phyloP scores from a whole-genome alignment of 2,113 vertebrate species.

The Apaloderma vittatum region DNA sequence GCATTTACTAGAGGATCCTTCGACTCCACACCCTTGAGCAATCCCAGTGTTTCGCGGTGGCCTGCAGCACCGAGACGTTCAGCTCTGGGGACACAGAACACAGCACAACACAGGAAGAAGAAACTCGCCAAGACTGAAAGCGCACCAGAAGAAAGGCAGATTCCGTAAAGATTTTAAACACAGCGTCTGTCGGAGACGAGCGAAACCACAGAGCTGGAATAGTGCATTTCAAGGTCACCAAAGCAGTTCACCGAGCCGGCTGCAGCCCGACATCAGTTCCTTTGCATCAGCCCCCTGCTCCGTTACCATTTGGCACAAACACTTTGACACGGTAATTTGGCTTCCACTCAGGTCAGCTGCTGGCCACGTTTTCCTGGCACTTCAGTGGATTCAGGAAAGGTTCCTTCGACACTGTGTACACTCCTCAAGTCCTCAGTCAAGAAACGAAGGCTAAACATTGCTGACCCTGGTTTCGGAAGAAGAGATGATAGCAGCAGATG shows the following conservation, averaged over 20 bases:
- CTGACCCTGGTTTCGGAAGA: slow-evolving; percentile 76
- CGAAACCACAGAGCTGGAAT: neutral
- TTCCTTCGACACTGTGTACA: neutral
- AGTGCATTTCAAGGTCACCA: neutral
- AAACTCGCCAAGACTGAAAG: neutral
- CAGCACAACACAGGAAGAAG: neutral
- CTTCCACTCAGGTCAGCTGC: neutral
- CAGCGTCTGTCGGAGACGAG: neutral
- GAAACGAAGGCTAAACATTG: slow-evolving; percentile 66
- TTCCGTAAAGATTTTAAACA: neutral
- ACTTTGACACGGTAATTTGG: neutral
- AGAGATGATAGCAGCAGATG: slow-evolving; percentile 39
- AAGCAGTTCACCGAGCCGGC: neutral
- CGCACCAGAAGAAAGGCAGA: neutral
- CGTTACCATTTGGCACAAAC: slow-evolving; percentile 2
- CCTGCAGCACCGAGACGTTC: neutral
- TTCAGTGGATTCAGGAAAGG: neutral
- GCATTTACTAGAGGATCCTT: neutral
- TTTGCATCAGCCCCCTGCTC: neutral
- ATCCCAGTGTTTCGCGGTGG: neutral
- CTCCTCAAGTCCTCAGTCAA: neutral
- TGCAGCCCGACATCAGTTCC: neutral
- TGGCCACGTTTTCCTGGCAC: slow-evolving; percentile 1
- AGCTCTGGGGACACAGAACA: neutral
- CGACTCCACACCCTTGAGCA: neutral